Conservation (phyloP, 2,797 vertebrate genomes). For the Cichlasoma orientale region DNA sequence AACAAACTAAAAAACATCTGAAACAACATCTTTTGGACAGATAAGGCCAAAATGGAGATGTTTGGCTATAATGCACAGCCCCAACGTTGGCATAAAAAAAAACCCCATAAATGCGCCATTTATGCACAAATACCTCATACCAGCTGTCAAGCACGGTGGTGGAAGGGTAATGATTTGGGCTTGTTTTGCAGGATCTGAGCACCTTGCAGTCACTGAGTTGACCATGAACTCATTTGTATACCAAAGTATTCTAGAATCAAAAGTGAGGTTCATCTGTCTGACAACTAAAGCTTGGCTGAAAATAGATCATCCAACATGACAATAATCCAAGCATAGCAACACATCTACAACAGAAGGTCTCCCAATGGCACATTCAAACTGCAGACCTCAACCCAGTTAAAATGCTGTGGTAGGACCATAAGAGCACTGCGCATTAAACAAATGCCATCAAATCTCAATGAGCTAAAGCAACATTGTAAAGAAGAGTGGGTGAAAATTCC, state of each 20-base stretch:
- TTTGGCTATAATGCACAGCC: not conserved
- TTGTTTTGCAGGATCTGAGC: not conserved
- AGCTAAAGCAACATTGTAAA: not conserved
- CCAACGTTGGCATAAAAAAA: not conserved
- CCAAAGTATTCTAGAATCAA: not conserved
- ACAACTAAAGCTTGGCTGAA: not conserved
- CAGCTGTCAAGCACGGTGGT: not conserved
- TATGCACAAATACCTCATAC: not conserved
- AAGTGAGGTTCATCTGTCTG: not conserved
- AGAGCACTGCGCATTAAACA: not conserved
- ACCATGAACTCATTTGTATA: not conserved
- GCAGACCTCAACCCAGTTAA: not conserved
- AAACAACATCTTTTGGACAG: not conserved
- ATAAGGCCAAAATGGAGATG: not conserved
- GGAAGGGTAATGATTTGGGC: not conserved
- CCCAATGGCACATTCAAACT: not conserved
- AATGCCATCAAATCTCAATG: not conserved
- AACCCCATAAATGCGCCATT: not conserved
- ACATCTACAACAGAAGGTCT: not conserved
- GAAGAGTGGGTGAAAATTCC: not conserved
- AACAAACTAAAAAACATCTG: not conserved
- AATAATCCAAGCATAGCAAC: not conserved
- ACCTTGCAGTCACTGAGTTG: no score
- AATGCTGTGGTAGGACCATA: not conserved
- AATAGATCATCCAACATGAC: no score